A percentile compares a stretch with the other conserved stretches of the same genome.
Evolutionary conservation across 2,797 vertebrate genomes (phyloP).

Genomic region (Helarctos malayanus): DNA sequence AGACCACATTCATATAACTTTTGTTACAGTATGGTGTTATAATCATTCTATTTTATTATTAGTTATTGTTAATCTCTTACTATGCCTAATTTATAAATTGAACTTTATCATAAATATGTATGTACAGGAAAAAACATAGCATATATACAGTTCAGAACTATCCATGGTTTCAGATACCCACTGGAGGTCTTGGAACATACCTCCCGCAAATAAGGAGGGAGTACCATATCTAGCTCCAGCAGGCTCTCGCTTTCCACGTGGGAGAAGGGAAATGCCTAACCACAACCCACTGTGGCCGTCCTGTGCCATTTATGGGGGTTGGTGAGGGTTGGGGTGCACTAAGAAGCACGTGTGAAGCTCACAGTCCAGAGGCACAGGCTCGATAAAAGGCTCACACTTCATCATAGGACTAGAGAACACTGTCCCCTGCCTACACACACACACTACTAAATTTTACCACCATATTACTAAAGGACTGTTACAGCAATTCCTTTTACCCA

Average conservation of each 20-base stretch:
- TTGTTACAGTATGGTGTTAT: neutral
- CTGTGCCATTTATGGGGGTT: neutral
- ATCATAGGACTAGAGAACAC: neutral
- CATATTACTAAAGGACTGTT: neutral
- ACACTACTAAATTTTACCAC: neutral
- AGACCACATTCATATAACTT: neutral
- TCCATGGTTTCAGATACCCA: neutral
- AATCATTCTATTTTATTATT: neutral
- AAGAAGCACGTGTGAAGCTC: neutral
- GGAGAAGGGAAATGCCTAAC: neutral
- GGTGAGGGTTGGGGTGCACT: neutral
- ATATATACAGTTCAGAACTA: neutral
- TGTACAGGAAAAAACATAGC: neutral
- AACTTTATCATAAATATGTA: neutral
- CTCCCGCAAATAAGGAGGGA: neutral
- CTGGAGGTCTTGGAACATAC: neutral
- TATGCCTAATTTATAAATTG: neutral
- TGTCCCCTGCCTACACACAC: neutral
- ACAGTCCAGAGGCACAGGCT: neutral
- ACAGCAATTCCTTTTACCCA: neutral
- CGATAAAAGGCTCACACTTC: neutral
- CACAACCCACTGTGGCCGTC: neutral
- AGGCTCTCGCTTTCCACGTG: neutral
- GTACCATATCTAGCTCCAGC: neutral
- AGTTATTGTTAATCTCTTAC: neutral